Evolutionary conservation across 2,113 vertebrate genomes (phyloP).

Genomic region (Alethe diademata): DNA sequence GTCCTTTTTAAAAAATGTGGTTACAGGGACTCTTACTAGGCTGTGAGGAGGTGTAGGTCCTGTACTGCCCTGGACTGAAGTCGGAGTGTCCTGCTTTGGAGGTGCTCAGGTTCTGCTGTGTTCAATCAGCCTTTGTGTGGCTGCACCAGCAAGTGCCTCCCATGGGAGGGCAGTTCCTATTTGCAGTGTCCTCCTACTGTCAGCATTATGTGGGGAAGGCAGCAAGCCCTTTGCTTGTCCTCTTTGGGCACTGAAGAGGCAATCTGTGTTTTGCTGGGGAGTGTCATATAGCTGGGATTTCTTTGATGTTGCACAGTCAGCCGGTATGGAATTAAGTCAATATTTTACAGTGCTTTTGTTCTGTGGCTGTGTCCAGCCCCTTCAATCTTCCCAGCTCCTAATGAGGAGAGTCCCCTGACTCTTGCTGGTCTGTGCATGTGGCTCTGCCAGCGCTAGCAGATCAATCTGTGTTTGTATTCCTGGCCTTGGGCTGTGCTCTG

Average conservation of each 20-base stretch:
- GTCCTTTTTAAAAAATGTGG: not conserved
- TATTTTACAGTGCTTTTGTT: not conserved
- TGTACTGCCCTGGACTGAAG: not conserved
- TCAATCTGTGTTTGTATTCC: rapidly evolving
- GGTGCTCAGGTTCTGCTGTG: not conserved
- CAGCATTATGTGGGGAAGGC: not conserved
- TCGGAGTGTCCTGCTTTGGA: rapidly evolving
- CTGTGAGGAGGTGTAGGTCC: not conserved
- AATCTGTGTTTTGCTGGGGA: not conserved
- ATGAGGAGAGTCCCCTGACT: not conserved
- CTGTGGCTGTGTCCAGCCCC: not conserved
- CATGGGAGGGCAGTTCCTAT: not conserved
- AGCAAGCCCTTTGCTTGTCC: not conserved
- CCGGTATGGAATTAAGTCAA: not conserved
- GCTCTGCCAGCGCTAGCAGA: not conserved
- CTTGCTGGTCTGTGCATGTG: not conserved
- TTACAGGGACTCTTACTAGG: not conserved
- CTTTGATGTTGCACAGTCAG: not conserved
- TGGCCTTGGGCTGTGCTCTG: not conserved
- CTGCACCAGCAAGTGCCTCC: not conserved
- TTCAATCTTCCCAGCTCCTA: not conserved
- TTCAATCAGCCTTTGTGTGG: not conserved
- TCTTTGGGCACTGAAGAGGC: not conserved
- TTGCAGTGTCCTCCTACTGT: not conserved
- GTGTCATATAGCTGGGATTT: rapidly evolving